phyloP scores from a whole-genome alignment of 1,140 invertebrate species.

The Apis cerana region DNA sequence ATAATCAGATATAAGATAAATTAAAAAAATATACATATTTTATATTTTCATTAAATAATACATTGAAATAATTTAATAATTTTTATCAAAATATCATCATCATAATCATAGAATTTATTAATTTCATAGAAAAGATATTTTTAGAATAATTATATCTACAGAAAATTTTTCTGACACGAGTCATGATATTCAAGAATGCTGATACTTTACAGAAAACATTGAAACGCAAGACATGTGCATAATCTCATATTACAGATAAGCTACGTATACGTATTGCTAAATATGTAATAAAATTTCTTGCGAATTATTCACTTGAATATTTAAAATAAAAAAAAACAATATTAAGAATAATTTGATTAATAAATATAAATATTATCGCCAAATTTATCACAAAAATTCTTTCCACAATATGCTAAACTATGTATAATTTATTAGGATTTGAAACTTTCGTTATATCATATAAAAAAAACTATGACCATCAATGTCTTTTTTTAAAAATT shows the following conservation, averaged over 20 bases:
- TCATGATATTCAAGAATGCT: not conserved
- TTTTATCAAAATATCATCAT: not conserved
- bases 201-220: not conserved
- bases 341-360: not conserved
- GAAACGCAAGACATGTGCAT: not conserved
- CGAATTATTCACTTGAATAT: not conserved
- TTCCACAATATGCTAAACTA: not conserved
- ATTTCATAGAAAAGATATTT: not conserved
- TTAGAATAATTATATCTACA: not conserved
- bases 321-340: not conserved
- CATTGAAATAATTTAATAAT: too few species aligned
- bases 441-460: not conserved
- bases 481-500: not conserved
- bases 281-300: not conserved
- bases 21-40: too few species aligned
- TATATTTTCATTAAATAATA: too few species aligned
- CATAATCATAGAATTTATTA: not conserved
- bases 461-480: conserved; percentile 23
- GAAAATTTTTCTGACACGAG: not conserved
- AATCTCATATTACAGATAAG: conserved; percentile 27
- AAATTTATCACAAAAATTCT: not conserved
- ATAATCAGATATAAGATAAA: too few species aligned
- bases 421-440: not conserved
- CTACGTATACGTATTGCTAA: not conserved
- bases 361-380: not conserved